A percentile compares a stretch with the other conserved stretches of the same genome.
Conservation (phyloP, 2,113 vertebrate species). For the Ellobius talpinus region DNA sequence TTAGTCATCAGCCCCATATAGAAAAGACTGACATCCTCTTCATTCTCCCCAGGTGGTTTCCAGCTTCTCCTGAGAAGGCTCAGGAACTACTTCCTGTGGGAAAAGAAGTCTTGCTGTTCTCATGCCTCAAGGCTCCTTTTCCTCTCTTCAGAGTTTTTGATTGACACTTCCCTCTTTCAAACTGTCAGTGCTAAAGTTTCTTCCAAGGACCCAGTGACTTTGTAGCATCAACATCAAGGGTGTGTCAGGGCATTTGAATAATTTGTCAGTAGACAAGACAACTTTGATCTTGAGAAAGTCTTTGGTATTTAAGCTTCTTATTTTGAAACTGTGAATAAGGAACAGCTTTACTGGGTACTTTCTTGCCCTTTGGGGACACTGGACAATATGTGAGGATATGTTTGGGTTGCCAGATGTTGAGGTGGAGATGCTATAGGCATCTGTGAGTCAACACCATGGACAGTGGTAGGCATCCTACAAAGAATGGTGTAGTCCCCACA, state of each 20-base stretch:
- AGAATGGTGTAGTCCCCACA: background rate
- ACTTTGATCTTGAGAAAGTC: background rate
- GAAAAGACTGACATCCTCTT: background rate
- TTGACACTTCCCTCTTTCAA: background rate
- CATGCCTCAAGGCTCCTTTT: background rate
- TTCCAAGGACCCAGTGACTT: fast-evolving
- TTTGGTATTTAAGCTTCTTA: background rate
- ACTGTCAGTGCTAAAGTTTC: background rate
- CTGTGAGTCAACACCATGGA: background rate
- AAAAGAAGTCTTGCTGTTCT: background rate
- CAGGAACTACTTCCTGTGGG: background rate
- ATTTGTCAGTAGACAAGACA: background rate
- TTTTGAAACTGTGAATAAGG: background rate
- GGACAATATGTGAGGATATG: background rate
- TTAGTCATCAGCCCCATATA: background rate
- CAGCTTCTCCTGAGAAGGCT: background rate
- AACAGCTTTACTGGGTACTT: background rate
- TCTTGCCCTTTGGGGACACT: background rate
- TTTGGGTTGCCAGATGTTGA: background rate
- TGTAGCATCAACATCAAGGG: background rate
- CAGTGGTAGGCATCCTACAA: background rate
- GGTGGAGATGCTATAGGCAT: background rate
- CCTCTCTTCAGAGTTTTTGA: background rate
- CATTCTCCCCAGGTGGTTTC: background rate
- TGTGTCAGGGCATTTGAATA: background rate